These are phyloP conservation scores for Hyles vespertilio DNA, from an alignment of 1,140 invertebrate genomes.

Conservation along the genomic window DNA sequence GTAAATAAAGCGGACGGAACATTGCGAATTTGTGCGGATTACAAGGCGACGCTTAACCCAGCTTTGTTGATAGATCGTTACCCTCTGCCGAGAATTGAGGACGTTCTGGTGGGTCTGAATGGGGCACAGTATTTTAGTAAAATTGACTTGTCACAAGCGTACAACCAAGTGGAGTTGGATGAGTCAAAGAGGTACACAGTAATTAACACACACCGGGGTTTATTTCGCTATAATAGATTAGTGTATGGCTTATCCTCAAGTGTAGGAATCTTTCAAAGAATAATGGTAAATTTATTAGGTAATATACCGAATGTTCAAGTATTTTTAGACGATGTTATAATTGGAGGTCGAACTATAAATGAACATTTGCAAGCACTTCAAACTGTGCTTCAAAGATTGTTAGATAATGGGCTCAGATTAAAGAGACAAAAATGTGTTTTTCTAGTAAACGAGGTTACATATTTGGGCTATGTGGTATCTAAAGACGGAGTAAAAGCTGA, in stretches of 20 bases:
- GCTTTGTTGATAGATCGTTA: no score
- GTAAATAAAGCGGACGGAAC: conserved; percentile 41
- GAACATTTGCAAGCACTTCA: conserved; percentile 19
- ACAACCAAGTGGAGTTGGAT: no score
- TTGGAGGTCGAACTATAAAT: conserved; percentile 4
- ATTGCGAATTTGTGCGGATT: conserved; percentile 29
- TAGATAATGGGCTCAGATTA: conserved; percentile 26
- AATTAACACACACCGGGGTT: conserved; percentile 39
- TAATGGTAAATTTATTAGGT: conserved; percentile 19
- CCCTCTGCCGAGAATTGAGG: no score
- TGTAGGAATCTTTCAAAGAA: conserved; percentile 33
- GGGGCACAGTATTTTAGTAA: conserved; percentile 40
- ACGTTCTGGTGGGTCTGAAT: no score
- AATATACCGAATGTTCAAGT: conserved; percentile 26
- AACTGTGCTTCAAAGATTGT: conserved; percentile 12
- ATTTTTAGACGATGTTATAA: conserved; percentile 34
- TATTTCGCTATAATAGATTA: conserved; percentile 36
- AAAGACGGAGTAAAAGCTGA: no score
- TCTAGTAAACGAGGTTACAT: conserved; percentile 31
- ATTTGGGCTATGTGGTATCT: conserved; percentile 35
- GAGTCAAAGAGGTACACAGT: no score
- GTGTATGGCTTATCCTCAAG: conserved; percentile 34
- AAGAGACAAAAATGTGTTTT: conserved; percentile 38
- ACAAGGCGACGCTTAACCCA: conserved; percentile 39
- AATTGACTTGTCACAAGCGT: no score